Conservation (phyloP, 2,113 vertebrate species). For the Indri indri region DNA sequence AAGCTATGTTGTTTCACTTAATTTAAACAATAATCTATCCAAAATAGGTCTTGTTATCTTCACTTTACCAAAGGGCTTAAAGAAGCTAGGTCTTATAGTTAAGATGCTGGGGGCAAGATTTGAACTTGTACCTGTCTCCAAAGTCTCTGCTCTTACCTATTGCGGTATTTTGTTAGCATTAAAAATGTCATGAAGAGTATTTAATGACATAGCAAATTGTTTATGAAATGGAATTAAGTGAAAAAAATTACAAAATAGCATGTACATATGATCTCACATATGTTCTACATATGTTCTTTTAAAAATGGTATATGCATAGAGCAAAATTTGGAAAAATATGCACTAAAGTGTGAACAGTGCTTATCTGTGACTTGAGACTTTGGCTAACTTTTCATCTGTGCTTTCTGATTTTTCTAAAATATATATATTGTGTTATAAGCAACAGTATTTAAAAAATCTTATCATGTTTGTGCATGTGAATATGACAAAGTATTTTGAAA, state of each 20-base stretch:
- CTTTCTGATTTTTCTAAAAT: neutral
- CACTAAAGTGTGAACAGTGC: neutral
- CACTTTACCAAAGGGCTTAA: neutral
- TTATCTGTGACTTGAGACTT: neutral
- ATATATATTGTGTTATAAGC: neutral
- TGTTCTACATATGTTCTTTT: neutral
- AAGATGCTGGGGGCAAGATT: neutral
- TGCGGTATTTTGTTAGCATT: neutral
- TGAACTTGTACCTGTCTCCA: neutral
- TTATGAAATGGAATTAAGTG: neutral
- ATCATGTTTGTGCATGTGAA: neutral
- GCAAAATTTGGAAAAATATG: neutral
- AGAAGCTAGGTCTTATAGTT: neutral
- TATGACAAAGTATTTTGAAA: neutral
- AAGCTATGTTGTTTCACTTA: neutral
- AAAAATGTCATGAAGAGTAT: neutral
- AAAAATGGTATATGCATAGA: neutral
- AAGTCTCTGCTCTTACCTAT: neutral
- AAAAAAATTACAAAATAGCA: neutral
- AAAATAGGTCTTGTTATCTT: neutral
- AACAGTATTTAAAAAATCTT: neutral
- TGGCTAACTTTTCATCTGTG: neutral
- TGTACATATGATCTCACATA: neutral
- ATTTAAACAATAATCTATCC: neutral
- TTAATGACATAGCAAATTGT: neutral